Conservation (phyloP, 2,888 invertebrate species). For the Matsumyia berberina region DNA sequence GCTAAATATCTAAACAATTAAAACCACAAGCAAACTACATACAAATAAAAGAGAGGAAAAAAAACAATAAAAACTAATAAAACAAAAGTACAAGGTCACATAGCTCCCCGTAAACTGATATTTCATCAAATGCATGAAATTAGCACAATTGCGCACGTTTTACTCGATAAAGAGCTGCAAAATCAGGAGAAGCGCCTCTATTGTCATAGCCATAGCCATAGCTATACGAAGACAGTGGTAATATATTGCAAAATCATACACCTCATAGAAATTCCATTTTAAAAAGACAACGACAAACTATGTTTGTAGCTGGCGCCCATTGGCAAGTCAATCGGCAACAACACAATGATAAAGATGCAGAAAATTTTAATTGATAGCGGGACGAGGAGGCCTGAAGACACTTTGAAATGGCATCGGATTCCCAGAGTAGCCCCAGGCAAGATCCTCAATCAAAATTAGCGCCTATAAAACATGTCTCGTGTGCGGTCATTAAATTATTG, state of each 20-base stretch:
- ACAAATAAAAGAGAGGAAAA: constrained; percentile 1
- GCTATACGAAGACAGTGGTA: background rate
- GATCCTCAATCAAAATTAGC: constrained; percentile 73
- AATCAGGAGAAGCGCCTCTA: constrained; percentile 61
- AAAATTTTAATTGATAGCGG: constrained; percentile 53
- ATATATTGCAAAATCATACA: constrained; percentile 33
- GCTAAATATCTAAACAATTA: background rate
- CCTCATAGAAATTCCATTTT: constrained; percentile 46
- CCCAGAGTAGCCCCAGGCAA: constrained; percentile 26
- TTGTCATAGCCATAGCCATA: background rate
- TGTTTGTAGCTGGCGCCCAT: constrained; percentile 10
- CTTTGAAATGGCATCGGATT: constrained; percentile 56
- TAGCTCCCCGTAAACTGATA: constrained; percentile 47
- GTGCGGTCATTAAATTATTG: constrained; percentile 68
- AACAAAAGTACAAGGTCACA: constrained; percentile 66
- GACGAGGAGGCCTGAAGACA: constrained; percentile 17
- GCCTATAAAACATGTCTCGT: constrained; percentile 72
- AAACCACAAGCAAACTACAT: constrained; percentile 11
- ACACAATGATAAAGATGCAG: constrained; percentile 57
- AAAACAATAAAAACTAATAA: constrained; percentile 49
- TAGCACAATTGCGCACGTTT: constrained; percentile 66
- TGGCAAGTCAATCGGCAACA: constrained; percentile 4
- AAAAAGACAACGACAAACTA: constrained; percentile 24
- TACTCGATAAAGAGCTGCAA: constrained; percentile 41
- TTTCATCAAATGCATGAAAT: constrained; percentile 67